phyloP scores from a whole-genome alignment of 2,113 vertebrate species.

The Grantiella picta region DNA sequence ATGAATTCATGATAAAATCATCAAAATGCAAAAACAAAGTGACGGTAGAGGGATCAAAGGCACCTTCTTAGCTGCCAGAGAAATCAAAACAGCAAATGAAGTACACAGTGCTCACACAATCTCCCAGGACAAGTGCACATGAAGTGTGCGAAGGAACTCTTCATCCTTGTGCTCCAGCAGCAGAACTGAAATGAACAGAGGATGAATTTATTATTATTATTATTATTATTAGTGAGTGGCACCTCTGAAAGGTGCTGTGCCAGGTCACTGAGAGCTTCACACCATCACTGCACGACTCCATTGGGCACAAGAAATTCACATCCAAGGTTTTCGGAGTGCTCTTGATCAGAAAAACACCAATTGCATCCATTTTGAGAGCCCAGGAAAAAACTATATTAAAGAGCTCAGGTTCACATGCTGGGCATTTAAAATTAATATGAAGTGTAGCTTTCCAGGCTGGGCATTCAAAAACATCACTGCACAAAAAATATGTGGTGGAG shows the following conservation, averaged over 20 bases:
- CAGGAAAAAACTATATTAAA: background rate
- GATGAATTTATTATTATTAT: background rate
- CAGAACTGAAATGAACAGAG: background rate
- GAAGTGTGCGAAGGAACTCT: background rate
- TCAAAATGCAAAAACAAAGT: constrained; percentile 69
- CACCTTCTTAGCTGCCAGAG: constrained; percentile 52
- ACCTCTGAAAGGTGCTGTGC: rapidly evolving
- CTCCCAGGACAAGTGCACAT: background rate
- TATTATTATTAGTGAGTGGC: background rate
- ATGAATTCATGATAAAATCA: constrained; percentile 69
- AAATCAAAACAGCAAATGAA: constrained; percentile 55
- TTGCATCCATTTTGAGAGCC: background rate
- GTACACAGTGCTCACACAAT: background rate
- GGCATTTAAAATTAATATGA: background rate
- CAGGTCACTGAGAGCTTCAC: background rate
- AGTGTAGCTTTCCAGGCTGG: background rate
- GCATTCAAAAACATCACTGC: background rate
- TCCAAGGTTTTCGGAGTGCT: background rate
- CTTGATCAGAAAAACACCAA: background rate
- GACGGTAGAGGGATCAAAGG: constrained; percentile 53
- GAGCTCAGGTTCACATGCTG: background rate
- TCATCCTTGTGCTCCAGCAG: background rate
- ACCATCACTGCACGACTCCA: rapidly evolving
- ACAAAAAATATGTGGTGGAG: background rate
- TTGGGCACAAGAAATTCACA: background rate